These are phyloP conservation scores for Philypnodon macrostomus DNA, from an alignment of 2,797 vertebrate species.

Conservation along the genomic window DNA sequence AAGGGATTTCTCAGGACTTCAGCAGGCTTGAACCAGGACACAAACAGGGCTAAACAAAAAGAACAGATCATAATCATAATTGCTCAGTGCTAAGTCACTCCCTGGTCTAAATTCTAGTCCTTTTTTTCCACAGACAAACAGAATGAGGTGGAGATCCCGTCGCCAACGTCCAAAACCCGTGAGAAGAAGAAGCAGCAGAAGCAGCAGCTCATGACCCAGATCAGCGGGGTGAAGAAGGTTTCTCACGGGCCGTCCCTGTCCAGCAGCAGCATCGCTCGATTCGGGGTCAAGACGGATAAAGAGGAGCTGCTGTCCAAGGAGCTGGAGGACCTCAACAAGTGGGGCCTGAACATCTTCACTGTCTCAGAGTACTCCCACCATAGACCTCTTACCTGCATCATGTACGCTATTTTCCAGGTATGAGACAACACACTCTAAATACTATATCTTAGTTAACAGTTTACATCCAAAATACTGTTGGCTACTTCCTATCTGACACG, in stretches of 20 bases:
- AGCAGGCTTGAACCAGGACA: too few species aligned
- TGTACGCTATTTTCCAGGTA: constrained; percentile 98
- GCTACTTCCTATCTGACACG: too few species aligned
- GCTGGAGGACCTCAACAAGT: constrained; percentile 96
- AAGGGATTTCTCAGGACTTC: too few species aligned
- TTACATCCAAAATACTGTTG: too few species aligned
- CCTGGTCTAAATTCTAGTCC: background rate
- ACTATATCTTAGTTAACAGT: too few species aligned
- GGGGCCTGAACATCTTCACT: constrained; percentile 97
- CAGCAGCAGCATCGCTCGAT: constrained; percentile 90
- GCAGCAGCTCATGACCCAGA: constrained; percentile 97
- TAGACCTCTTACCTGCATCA: constrained; percentile 95
- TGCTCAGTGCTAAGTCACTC: too few species aligned
- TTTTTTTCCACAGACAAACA: constrained; percentile 85
- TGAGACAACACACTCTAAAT: constrained; percentile 20
- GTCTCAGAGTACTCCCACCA: constrained; percentile 91
- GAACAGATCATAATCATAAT: too few species aligned
- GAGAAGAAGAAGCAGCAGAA: constrained; percentile 95
- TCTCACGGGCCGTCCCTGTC: constrained; percentile 91
- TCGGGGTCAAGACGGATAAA: constrained; percentile 93
- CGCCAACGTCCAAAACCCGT: constrained; percentile 90
- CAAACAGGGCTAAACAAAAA: too few species aligned
- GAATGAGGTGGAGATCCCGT: constrained; percentile 97
- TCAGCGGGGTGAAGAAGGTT: constrained; percentile 95
- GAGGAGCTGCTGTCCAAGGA: constrained; percentile 96